phyloP scores from a whole-genome alignment of 2,113 vertebrate species.

The Caranx melampygus region DNA sequence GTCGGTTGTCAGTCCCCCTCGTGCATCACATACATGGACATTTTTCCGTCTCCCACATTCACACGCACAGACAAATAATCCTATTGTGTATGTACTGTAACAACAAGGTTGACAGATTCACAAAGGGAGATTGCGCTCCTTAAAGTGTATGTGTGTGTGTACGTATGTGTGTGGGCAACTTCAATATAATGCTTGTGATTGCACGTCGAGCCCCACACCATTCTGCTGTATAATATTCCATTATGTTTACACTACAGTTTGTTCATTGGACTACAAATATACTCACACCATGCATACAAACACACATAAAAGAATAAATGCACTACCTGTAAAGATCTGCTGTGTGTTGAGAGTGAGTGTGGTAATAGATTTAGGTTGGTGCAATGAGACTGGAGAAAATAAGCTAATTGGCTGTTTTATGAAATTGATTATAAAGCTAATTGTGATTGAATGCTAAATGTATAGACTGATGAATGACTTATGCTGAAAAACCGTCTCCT shows the following conservation, averaged over 20 bases:
- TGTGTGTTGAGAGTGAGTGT: not conserved
- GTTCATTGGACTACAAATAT: constrained; percentile 39
- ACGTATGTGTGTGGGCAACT: constrained; percentile 24
- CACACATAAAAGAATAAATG: constrained; percentile 4
- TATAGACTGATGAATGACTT: constrained; percentile 22
- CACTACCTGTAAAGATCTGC: constrained; percentile 18
- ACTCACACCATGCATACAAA: constrained; percentile 8
- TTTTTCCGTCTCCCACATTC: constrained; percentile 9
- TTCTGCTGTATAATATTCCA: constrained; percentile 42
- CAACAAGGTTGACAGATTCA: constrained; percentile 66
- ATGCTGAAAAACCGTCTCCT: constrained; percentile 6
- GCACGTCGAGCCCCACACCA: constrained; percentile 32
- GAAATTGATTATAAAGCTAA: constrained; percentile 57
- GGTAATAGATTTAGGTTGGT: constrained; percentile 48
- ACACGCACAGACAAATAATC: constrained; percentile 49
- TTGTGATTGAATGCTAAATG: constrained; percentile 40
- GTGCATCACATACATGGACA: constrained; percentile 9
- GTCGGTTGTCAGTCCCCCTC: not conserved
- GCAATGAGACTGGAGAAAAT: constrained; percentile 52
- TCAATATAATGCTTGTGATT: constrained; percentile 48
- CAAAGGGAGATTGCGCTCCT: constrained; percentile 62
- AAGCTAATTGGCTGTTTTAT: constrained; percentile 43
- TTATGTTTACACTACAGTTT: constrained; percentile 36
- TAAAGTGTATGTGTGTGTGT: constrained; percentile 33
- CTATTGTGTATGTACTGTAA: constrained; percentile 65